Base-by-base conservation (phyloP, 2,797 vertebrate genomes). In the Siniperca scherzeri region DNA sequence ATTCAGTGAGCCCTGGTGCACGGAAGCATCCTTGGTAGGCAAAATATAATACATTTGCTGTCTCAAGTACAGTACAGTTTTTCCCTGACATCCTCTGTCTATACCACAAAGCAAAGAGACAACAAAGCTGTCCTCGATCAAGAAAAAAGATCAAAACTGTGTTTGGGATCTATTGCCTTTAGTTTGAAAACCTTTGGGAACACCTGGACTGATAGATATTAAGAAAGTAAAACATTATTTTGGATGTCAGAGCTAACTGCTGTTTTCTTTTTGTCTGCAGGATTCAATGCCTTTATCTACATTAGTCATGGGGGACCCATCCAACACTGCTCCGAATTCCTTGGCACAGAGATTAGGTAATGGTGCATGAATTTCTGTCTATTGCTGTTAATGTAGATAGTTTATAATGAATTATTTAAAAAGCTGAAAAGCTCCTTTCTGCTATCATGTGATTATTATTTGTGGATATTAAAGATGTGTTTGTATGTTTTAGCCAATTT, bases 301-400 rank as follows among this genome's bases (percentile, higher is more conserved):
- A 0, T 95, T 97, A 82, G 85, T 99, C 5, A 90, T 98, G 66
- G 98, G 98, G 9, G 97, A 99, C 77, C 94, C 97, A 0, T 98
- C 98, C 0, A 96, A 98, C 70, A 97, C 96, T 0, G 93, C 96
- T 50, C 93, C 97, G 4, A 96, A 84, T 12, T 96, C 96, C 65
- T 89, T 98, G 61, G 97, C 97, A 27, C 97, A 96, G 93, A 96
- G 97, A 95, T 93, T 98, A 89, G 96, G 98, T 99, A 95, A 81
- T 3, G 3, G 53, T 62, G 7, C 36, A 57, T 55, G 3, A 4
- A 2, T 53, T 4, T 6, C 11, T 42, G 1, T 52, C 10, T 70
- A 4, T 60, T 64, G 46, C 46, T 46, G 1, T 30, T 53, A 22
- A 55, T 67, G 19, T 62, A 40, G 11, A 6, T 33, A 42, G 21